Base-by-base conservation (phyloP, 2,888 invertebrate species). In the Caenorhabditis macrosperma region DNA sequence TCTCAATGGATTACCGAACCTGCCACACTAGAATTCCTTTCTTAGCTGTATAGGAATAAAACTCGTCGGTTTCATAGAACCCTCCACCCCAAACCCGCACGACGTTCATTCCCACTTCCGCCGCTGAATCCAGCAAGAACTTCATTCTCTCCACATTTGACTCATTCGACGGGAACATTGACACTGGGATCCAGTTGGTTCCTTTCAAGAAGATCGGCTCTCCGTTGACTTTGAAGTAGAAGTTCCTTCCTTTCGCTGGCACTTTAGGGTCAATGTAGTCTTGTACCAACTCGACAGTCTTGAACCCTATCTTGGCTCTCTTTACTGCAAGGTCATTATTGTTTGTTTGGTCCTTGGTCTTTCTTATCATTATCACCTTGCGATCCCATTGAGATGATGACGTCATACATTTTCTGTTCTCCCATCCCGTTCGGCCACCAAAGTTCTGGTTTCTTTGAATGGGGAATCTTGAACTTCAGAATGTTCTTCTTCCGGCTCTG, bases 371-470 rank as follows among this genome's bases (percentile, higher is more conserved):
- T 41, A 12, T 30, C 12, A 72, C 81, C 68, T 54, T 72, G 55
- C 33, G 50, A 35, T n/a, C 64, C 72, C 46, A 76, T 60, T 2
- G 17, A 10, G 7, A 82, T 81, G 9, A 22, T 24, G 9, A 86
- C 57, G 2, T 75, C 91, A 89, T 97, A 97, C 3, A 97, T 91
- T 0, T 93, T 93, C 90, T 95, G 96, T 0, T 93, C 91, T 0
- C 96, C 96, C 88, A 94, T 95, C 24, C 96, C 97, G 91, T 96
- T 96, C 0, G 98, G 98, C 97, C 97, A 98, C 98, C 98, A 98
- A 22, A 93, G 87, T 50, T 93, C 90, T 0, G 94, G 74, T 10
- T 71, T 26, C 9, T 57, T 57, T 1, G 12, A 28, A 12, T 38
- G 20, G 12, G 67, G 63, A 33, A 76, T 61, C 1, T 63, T 38